Evolutionary conservation across 2,888 invertebrate species (phyloP), one percentile per base, ranked within the genome.

Genomic region (Amaurobius ferox): DNA sequence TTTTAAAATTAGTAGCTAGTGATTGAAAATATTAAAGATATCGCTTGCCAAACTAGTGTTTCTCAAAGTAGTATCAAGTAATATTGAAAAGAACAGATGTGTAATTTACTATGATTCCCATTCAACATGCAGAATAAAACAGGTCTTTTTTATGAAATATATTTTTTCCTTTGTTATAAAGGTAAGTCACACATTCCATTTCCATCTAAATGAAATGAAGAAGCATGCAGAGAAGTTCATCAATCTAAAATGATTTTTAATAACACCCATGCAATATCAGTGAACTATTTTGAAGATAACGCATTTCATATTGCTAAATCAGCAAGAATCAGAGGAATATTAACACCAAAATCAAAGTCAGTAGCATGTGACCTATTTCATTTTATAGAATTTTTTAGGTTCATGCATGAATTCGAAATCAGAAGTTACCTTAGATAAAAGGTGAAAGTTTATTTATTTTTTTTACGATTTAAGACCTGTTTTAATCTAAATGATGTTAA

Each of bases 391-490:
- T 23, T 55, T n/a, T 55, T 23, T 55, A 55, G 55, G 19, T 55
- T 19, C 55, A 2, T 55, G 55, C 55, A 55, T 55, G 55, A 23
- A 6, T 44, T 13, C 16, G 44, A 44, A 6, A n/a, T 35, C 6
- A n/a, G 11, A 55, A 44, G 16, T 44, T 16, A 9, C 2, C 2
- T 44, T 44, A 44, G 44, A 16, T 44, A 44, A 44, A 44, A 55
- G 55, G 55, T 55, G 23, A 55, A 55, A 23, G 2, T 55, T 55
- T 55, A n/a, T 55, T 3, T 55, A n/a, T 55, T 55, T 35, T 23
- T 23, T 55, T 44, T 44, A 16, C 44, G 44, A 16, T 16, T 55
- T 55, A 23, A 55, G 55, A 55, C 55, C 55, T 55, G 55, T 55
- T 55, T 55, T 55, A 44, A 35, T n/a, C 35, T 44, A n/a, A 11